A percentile compares a stretch with the other conserved stretches of the same genome.
These are phyloP conservation scores for Perca fluviatilis DNA, from an alignment of 2,113 vertebrate genomes.

Conservation along the genomic window DNA sequence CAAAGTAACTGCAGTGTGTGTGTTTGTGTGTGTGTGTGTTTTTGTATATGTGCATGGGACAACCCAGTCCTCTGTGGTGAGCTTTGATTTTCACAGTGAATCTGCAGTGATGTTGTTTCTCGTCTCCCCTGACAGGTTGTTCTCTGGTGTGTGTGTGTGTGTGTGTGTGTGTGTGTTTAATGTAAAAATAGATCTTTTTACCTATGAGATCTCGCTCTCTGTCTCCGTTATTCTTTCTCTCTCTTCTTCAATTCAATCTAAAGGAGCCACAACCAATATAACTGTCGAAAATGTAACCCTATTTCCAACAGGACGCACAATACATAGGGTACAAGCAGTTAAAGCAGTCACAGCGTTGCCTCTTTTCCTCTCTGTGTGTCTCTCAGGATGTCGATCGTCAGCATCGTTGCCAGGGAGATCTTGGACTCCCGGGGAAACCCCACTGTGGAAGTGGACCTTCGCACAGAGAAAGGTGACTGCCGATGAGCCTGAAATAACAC, in stretches of 20 bases:
- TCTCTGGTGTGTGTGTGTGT: not conserved
- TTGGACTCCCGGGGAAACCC: constrained; percentile 96
- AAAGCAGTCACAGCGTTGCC: not conserved
- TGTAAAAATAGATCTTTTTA: constrained; percentile 28
- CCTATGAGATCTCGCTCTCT: not conserved
- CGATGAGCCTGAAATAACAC: not conserved
- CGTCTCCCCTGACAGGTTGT: constrained; percentile 20
- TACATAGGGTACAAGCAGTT: not conserved
- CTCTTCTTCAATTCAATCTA: not conserved
- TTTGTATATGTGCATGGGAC: not conserved
- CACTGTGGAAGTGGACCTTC: constrained; percentile 93
- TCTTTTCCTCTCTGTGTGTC: not conserved
- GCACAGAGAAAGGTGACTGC: constrained; percentile 90
- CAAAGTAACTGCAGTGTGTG: constrained; percentile 18
- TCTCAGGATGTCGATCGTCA: constrained; percentile 87
- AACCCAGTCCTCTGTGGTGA: not conserved
- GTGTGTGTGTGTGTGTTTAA: not conserved
- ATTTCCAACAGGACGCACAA: not conserved
- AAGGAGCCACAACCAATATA: not conserved
- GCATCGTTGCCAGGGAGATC: constrained; percentile 94
- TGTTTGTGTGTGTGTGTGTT: constrained; percentile 13
- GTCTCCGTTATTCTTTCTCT: not conserved
- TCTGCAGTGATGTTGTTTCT: constrained; percentile 5
- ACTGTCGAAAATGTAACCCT: not conserved
- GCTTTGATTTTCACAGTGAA: constrained; percentile 41